phyloP scores from a whole-genome alignment of 2,113 vertebrate species.

The Butorides virescens region DNA sequence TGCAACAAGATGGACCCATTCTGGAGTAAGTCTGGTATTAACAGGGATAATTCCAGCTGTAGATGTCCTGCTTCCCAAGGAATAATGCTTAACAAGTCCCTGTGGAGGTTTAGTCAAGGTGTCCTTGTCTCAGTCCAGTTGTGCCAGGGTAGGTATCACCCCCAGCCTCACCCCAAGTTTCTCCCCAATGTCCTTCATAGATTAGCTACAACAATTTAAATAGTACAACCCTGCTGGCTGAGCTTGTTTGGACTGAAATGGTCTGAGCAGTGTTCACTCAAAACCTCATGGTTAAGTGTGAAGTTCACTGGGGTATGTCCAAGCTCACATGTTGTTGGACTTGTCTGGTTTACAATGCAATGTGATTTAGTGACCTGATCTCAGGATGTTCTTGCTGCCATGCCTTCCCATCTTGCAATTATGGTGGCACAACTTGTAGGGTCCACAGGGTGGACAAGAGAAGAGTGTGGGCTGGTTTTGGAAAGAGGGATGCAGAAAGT shows the following conservation, averaged over 20 bases:
- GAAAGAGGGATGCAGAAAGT: not conserved
- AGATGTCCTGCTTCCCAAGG: not conserved
- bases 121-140: not conserved
- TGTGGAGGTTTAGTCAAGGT: not conserved
- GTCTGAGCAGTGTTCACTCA: not conserved
- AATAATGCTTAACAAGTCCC: not conserved
- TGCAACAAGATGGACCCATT: not conserved
- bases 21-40: not conserved
- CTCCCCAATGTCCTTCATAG: not conserved
- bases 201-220: not conserved
- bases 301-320: fast-evolving
- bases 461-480: not conserved
- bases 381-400: not conserved
- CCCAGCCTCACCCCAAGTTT: not conserved
- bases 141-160: not conserved
- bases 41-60: not conserved
- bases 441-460: not conserved
- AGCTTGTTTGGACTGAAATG: not conserved
- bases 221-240: not conserved
- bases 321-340: not conserved
- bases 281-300: fast-evolving
- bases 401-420: not conserved
- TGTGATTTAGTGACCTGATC: not conserved
- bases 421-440: not conserved
- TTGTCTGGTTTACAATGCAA: not conserved